Evolutionary conservation across 53 echinoderm and acorn worm species (phyloP).

Genomic region (Stichopus horrens): DNA sequence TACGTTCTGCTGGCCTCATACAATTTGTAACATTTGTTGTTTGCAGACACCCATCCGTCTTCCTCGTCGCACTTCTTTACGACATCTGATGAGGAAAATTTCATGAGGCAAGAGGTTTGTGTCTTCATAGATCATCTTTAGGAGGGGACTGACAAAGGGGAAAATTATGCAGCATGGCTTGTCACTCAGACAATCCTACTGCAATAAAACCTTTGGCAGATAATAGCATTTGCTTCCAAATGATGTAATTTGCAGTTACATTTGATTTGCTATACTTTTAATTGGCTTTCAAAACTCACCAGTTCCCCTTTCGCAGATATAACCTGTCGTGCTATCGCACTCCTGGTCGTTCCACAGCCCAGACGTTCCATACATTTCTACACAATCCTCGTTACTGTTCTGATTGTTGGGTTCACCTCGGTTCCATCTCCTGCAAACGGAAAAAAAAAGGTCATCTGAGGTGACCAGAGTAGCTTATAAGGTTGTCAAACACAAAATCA

Average conservation of each 20-base stretch:
- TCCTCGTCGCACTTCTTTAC: constrained; percentile 67
- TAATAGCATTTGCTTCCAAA: no score
- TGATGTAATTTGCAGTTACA: no score
- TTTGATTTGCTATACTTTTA: neutral
- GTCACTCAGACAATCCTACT: no score
- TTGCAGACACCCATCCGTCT: constrained; percentile 54
- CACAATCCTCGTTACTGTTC: constrained; percentile 65
- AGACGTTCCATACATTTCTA: constrained; percentile 57
- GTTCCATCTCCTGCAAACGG: constrained; percentile 64
- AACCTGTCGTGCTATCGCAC: constrained; percentile 13
- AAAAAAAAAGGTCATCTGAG: neutral
- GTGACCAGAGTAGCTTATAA: no score
- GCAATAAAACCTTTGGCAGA: no score
- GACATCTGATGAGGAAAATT: constrained; percentile 49
- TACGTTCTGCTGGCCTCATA: constrained; percentile 39
- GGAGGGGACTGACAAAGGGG: neutral
- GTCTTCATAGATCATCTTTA: neutral
- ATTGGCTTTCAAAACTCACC: constrained; percentile 25
- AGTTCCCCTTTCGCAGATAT: constrained; percentile 55
- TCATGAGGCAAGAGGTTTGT: neutral
- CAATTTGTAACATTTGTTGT: constrained; percentile 65
- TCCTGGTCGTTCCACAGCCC: constrained; percentile 75
- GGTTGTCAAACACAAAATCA: no score
- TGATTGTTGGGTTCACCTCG: constrained; percentile 63
- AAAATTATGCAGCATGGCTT: no score